These are phyloP conservation scores for Caenorhabditis plicata DNA, from an alignment of 2,888 invertebrate species.

Conservation along the genomic window DNA sequence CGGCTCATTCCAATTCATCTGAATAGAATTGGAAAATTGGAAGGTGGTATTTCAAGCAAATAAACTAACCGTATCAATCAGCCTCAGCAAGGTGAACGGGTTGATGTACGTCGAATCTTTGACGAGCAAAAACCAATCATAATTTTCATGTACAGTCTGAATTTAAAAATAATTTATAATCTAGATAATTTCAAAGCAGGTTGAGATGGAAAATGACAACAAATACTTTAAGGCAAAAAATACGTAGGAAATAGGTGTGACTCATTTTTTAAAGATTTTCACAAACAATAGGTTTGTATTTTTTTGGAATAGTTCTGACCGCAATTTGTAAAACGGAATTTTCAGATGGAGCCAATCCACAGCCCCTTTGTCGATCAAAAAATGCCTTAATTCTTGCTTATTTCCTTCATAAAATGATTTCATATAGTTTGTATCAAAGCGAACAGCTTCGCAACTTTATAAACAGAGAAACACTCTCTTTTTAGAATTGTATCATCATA, in stretches of 20 bases:
- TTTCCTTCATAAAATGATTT: no score
- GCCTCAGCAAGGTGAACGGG: slow-evolving; percentile 75
- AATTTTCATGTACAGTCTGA: slow-evolving; percentile 72
- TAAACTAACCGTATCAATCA: slow-evolving; percentile 69
- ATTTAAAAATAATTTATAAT: neutral
- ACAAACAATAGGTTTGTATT: neutral
- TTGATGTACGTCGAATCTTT: slow-evolving; percentile 84
- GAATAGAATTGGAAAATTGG: slow-evolving; percentile 3
- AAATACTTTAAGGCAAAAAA: neutral
- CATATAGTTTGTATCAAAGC: no score
- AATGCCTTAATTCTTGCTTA: no score
- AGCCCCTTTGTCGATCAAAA: no score
- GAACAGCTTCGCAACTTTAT: no score
- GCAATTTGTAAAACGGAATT: no score
- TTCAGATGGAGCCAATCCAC: no score
- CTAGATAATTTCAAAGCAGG: no score
- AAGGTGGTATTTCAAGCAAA: neutral
- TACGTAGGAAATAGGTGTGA: neutral
- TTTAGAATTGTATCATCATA: no score
- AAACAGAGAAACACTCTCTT: no score
- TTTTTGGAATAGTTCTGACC: no score
- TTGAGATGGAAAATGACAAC: neutral
- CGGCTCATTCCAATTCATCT: slow-evolving; percentile 58
- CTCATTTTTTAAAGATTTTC: neutral
- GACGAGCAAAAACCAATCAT: slow-evolving; percentile 87